A percentile compares a stretch with the other conserved stretches of the same genome.
Conservation (phyloP, 1,140 invertebrate genomes). For the Metopolophium dirhodum region DNA sequence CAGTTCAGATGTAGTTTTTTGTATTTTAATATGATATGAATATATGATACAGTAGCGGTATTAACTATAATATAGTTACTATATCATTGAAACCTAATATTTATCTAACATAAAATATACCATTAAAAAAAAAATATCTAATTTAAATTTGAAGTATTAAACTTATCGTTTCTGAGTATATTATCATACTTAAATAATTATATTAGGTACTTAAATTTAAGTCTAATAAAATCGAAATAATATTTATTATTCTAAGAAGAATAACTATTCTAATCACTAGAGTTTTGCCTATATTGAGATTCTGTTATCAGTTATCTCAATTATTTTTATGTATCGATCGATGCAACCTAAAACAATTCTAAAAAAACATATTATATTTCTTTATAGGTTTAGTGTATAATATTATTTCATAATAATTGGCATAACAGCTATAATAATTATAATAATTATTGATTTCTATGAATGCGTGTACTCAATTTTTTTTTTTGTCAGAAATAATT, state of each 20-base stretch:
- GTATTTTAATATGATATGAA: too few relatives aligned
- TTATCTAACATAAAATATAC: not conserved
- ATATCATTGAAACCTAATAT: not conserved
- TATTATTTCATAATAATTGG: not conserved
- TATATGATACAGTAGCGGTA: not conserved
- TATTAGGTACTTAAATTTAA: not conserved
- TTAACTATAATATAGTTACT: too few relatives aligned
- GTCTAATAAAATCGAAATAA: not conserved
- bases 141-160: not conserved
- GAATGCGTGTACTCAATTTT: not conserved
- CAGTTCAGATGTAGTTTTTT: too few relatives aligned
- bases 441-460: not conserved
- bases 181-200: constrained; percentile 12
- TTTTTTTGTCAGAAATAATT: not conserved
- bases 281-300: not conserved
- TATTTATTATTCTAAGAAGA: constrained; percentile 8
- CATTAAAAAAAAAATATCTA: not conserved
- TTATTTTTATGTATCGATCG: not conserved
- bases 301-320: not conserved
- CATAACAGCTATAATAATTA: not conserved
- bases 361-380: not conserved
- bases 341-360: not conserved
- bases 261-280: not conserved
- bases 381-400: not conserved
- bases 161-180: not conserved